These are phyloP conservation scores for Sparidentex hasta DNA, from an alignment of 2,797 vertebrate genomes.

Conservation along the genomic window DNA sequence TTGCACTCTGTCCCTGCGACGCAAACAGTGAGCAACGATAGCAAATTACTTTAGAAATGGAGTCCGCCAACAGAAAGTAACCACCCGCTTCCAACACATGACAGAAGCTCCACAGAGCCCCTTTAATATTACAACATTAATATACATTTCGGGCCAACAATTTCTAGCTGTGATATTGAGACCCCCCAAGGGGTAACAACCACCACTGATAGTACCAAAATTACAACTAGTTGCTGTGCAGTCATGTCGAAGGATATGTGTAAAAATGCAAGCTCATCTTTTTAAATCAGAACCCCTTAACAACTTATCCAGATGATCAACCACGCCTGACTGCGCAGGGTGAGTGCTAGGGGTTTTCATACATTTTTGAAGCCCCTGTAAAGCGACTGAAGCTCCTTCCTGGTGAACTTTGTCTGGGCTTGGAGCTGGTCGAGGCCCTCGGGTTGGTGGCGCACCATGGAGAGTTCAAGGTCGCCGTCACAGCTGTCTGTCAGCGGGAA, in stretches of 20 bases:
- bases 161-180: background rate
- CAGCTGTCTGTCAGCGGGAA: conserved; percentile 84
- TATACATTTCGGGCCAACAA: background rate
- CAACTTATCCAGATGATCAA: background rate
- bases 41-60: no score
- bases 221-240: background rate
- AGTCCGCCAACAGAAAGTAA: no score
- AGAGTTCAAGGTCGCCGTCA: conserved; percentile 91
- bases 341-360: conserved; percentile 57
- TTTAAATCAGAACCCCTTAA: background rate
- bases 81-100: no score
- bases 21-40: no score
- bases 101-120: no score
- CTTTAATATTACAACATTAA: no score
- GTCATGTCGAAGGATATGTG: background rate
- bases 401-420: conserved; percentile 93
- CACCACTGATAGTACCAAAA: background rate
- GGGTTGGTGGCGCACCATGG: conserved; percentile 91
- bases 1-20: no score
- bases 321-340: background rate
- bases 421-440: conserved; percentile 94
- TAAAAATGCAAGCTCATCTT: background rate
- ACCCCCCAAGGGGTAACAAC: background rate
- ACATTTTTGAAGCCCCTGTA: conserved; percentile 98
- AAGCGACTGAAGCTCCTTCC: conserved; percentile 93